Percentiles rank a stretch among this genome's conserved stretches.
Evolutionary conservation across 2,113 vertebrate species (phyloP).

Genomic region (Sigmodon hispidus): DNA sequence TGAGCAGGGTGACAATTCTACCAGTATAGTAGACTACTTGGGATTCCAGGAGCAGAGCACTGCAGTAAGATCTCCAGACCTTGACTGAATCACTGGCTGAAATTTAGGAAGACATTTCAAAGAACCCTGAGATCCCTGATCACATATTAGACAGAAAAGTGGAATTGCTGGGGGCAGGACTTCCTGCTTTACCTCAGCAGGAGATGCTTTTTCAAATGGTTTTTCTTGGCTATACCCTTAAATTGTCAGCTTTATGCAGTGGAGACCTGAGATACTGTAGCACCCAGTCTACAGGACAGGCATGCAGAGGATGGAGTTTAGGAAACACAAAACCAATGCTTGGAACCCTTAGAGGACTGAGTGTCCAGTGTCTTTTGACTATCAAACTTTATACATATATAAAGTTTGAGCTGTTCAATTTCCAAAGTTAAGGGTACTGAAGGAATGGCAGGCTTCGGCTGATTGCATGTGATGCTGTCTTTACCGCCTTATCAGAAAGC

Average conservation of each 20-base stretch:
- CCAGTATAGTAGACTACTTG: neutral
- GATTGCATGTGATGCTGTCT: accelerated
- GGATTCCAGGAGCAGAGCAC: neutral
- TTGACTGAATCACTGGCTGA: neutral
- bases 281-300: accelerated
- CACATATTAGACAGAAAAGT: neutral
- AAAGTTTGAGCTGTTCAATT: neutral
- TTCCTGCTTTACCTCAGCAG: neutral
- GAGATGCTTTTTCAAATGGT: neutral
- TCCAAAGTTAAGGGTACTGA: neutral
- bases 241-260: neutral
- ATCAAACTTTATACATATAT: too few relatives aligned
- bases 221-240: neutral
- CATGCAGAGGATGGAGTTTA: neutral
- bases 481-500: neutral
- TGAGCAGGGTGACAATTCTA: neutral
- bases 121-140: neutral
- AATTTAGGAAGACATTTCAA: neutral
- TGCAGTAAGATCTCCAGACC: neutral
- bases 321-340: neutral
- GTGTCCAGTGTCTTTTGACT: neutral
- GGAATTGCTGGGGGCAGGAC: accelerated
- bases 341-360: neutral
- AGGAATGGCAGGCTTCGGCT: neutral
- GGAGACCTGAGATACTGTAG: neutral